These are phyloP conservation scores for Pristiophorus japonicus DNA, from an alignment of 2,113 vertebrate genomes.

Conservation along the genomic window DNA sequence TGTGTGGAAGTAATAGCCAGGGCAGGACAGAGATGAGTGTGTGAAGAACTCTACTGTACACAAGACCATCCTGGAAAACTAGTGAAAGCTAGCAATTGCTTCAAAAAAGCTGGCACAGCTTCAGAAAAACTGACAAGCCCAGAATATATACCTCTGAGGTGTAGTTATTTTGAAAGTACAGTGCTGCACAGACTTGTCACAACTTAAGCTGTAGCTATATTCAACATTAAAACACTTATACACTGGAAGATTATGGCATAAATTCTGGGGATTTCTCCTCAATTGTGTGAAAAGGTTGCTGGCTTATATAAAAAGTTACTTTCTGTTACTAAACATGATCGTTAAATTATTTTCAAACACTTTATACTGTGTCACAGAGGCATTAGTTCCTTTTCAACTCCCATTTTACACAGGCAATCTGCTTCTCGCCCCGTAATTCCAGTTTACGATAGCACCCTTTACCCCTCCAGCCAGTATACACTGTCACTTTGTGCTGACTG, in stretches of 20 bases:
- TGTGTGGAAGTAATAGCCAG: neutral
- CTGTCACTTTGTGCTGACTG: too few species aligned
- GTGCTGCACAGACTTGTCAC: neutral
- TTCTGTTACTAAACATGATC: neutral
- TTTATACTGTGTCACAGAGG: neutral
- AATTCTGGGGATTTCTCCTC: neutral
- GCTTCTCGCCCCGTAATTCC: neutral
- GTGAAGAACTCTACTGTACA: neutral
- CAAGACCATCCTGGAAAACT: neutral
- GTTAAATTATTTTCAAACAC: neutral
- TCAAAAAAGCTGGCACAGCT: neutral
- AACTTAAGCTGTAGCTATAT: neutral
- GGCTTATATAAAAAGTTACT: neutral
- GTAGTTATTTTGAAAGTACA: neutral
- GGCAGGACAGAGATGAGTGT: neutral
- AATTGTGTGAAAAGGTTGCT: neutral
- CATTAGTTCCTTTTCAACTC: neutral
- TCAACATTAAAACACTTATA: neutral
- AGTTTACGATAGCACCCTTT: neutral
- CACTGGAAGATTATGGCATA: neutral
- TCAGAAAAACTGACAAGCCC: neutral
- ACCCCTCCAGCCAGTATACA: too few species aligned
- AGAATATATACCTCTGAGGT: neutral
- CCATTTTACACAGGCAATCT: neutral
- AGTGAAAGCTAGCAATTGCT: neutral